Conservation (phyloP, 2,888 invertebrate species). For the Cephus sareptanus region DNA sequence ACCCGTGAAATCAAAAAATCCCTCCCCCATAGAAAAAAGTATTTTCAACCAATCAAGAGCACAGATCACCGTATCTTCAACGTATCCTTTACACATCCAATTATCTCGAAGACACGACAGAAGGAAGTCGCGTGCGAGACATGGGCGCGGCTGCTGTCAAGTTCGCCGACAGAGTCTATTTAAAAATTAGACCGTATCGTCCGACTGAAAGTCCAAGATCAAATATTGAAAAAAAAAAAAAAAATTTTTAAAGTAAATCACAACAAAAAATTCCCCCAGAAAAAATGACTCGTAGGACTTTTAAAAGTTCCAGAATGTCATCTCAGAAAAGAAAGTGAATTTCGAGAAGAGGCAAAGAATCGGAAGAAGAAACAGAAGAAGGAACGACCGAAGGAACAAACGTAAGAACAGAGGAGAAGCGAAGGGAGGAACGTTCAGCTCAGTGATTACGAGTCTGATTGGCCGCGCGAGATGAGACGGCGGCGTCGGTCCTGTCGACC, state of each 20-base stretch:
- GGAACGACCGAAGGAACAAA: not conserved
- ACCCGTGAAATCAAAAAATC: not conserved
- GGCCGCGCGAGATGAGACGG: slow-evolving; percentile 66
- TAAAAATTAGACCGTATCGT: not conserved
- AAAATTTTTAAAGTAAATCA: too few species aligned
- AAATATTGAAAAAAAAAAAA: not conserved
- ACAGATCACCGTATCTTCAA: not conserved
- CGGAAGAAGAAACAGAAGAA: not conserved
- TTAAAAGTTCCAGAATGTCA: not conserved
- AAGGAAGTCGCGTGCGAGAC: not conserved
- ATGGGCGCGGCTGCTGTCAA: not conserved
- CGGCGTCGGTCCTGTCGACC: slow-evolving; percentile 61
- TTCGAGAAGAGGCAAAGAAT: not conserved
- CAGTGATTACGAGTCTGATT: slow-evolving; percentile 66
- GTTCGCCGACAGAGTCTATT: not conserved
- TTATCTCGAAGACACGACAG: not conserved
- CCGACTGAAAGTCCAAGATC: not conserved
- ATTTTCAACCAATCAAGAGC: not conserved
- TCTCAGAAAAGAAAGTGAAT: not conserved
- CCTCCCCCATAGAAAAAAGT: too few species aligned
- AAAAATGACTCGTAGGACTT: not conserved
- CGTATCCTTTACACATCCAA: not conserved
- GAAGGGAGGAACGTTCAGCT: slow-evolving; percentile 48
- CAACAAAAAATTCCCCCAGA: not conserved
- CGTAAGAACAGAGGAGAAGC: slow-evolving; percentile 8